Conservation (phyloP, 2,797 vertebrate genomes). For the Dromococcyx pavoninus region DNA sequence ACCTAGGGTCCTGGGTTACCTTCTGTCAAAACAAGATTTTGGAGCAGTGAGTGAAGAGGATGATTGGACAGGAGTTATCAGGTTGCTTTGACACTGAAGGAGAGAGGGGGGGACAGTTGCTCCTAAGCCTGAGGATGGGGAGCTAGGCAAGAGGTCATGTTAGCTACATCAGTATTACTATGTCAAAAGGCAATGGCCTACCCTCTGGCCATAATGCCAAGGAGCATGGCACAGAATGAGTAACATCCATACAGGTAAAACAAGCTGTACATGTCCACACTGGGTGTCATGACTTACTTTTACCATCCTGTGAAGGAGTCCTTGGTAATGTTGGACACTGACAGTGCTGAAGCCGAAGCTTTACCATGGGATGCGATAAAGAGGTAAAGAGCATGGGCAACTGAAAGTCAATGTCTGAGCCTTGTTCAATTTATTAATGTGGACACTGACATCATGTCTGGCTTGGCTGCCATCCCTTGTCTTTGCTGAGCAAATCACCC, state of each 20-base stretch:
- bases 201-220: not conserved
- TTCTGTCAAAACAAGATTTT: not conserved
- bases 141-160: fast-evolving
- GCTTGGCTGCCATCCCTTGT: not conserved
- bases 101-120: not conserved
- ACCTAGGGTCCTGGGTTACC: not conserved
- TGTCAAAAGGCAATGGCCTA: not conserved
- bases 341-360: not conserved
- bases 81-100: not conserved
- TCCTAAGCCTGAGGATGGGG: not conserved
- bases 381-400: not conserved
- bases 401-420: not conserved
- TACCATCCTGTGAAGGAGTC: not conserved
- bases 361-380: not conserved
- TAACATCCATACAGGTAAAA: not conserved
- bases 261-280: not conserved
- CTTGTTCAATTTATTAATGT: not conserved
- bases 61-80: not conserved
- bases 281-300: not conserved
- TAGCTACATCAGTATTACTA: not conserved
- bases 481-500: not conserved
- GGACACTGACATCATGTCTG: not conserved
- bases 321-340: not conserved
- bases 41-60: not conserved
- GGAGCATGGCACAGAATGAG: not conserved